phyloP scores from a whole-genome alignment of 2,888 invertebrate species.

The Eurytoma adleriae region DNA sequence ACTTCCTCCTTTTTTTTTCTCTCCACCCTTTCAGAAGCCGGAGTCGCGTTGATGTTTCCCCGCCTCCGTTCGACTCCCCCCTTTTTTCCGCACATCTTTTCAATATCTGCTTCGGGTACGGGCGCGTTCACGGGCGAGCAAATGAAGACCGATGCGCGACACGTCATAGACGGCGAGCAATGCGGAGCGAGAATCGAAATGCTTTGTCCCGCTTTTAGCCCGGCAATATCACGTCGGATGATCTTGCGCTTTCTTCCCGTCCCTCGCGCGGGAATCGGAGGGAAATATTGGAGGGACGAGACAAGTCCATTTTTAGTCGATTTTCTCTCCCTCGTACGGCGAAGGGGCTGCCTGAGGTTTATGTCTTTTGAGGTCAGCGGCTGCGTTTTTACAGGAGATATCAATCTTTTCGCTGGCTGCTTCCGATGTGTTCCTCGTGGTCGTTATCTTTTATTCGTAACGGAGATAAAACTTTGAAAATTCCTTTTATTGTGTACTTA shows the following conservation, averaged over 20 bases:
- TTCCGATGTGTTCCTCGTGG: background rate
- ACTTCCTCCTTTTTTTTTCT: slow-evolving; percentile 34
- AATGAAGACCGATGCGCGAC: slow-evolving; percentile 64
- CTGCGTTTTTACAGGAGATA: slow-evolving; percentile 31
- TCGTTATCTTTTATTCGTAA: slow-evolving; percentile 28
- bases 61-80: slow-evolving; percentile 14
- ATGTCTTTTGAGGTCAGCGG: slow-evolving; percentile 2
- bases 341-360: slow-evolving; percentile 1
- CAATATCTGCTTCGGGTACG: slow-evolving; percentile 41
- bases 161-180: background rate
- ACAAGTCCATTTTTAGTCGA: slow-evolving; percentile 35
- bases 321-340: slow-evolving; percentile 2
- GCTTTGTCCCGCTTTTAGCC: background rate
- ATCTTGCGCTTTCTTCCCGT: slow-evolving; percentile 15
- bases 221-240: slow-evolving; percentile 15
- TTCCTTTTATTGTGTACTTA: no score
- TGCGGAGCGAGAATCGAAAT: background rate
- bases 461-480: no score
- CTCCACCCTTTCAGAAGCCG: slow-evolving; percentile 17
- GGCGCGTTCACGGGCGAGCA: slow-evolving; percentile 32
- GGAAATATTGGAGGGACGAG: slow-evolving; percentile 22
- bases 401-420: slow-evolving; percentile 26
- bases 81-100: slow-evolving; percentile 48
- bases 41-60: slow-evolving; percentile 11
- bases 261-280: background rate